These are phyloP conservation scores for Diacarnus erythraeanus DNA, from an alignment of 37 sponge, comb jelly and placozoan genomes.

Conservation along the genomic window DNA sequence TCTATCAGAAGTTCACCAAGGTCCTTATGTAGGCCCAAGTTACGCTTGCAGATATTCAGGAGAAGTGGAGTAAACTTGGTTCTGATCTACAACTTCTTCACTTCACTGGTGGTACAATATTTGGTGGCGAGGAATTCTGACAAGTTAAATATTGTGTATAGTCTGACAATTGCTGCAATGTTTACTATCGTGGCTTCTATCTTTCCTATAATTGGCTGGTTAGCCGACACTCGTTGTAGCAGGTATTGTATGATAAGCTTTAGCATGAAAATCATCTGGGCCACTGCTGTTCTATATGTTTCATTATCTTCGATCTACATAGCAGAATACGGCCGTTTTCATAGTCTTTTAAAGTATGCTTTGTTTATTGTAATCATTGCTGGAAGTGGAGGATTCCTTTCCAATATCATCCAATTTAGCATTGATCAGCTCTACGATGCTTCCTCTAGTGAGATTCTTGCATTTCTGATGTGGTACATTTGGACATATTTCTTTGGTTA, in stretches of 20 bases:
- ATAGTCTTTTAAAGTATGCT: too few species aligned
- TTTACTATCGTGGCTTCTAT: not conserved
- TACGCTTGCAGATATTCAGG: too few species aligned
- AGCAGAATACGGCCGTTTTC: too few species aligned
- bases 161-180: too few species aligned
- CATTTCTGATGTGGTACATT: not conserved
- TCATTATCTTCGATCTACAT: too few species aligned
- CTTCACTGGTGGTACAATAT: too few species aligned
- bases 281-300: not conserved
- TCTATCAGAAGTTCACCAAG: too few species aligned
- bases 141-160: too few species aligned
- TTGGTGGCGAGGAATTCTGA: too few species aligned
- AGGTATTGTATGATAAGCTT: not conserved
- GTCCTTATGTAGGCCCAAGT: too few species aligned
- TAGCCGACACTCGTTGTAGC: not conserved
- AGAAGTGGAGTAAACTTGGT: too few species aligned
- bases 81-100: too few species aligned
- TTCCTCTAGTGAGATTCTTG: not conserved
- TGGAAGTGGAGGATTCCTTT: not conserved
- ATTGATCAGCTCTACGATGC: constrained; percentile 2
- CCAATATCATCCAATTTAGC: not conserved
- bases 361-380: not conserved
- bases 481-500: not conserved
- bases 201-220: not conserved
- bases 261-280: not conserved